Evolutionary conservation across 2,113 vertebrate species (phyloP), one percentile per base, ranked within the genome.

Genomic region (Myrmecophaga tridactyla): DNA sequence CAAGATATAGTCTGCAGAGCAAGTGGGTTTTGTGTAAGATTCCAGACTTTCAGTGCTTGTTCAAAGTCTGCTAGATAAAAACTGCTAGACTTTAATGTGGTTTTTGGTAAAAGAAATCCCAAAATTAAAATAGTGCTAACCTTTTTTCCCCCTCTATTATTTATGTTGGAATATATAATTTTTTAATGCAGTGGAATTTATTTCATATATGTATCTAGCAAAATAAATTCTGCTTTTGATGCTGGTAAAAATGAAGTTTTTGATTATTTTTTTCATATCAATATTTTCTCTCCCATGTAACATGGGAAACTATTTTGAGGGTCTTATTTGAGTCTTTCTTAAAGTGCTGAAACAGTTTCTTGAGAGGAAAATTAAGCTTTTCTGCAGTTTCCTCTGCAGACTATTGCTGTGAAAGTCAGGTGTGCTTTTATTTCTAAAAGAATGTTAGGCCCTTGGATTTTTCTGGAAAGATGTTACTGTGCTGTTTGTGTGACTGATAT

Each of bases 51-150:
- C 43, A 36, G 23, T 89, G 51, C 78, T 94, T 94, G 46, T 58
- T 85, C 72, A 94, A 80, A 80, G 92, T 43, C 51, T 82, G 60
- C 46, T 82, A 58, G 76, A 29, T 81, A 82, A 51, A 4, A 80
- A 39, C 48, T 73, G 56, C 80, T 90, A 56, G 67, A 86, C 76
- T 94, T 90, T 62, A 62, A 43, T 80, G 25, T 51, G 69, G 63
- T 60, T 58, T 92, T 90, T 89, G 62, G 80, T 75, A 92, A 95
- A 86, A 67, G 72, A 92, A 89, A 95, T 87, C 56, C 75, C 76
- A 92, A 4, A 90, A 77, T 90, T 62, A 78, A 92, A 89, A 89
- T 41, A 78, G 34, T 85, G 29, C 12, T 41, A 89, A 62, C 18
- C 4, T 51, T 62, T 92, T 92, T 95, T 27, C 3, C 25, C 21